Percentiles rank a stretch among this genome's conserved stretches.
Conservation (phyloP, 1,140 invertebrate species). For the Amyelois transitella region DNA sequence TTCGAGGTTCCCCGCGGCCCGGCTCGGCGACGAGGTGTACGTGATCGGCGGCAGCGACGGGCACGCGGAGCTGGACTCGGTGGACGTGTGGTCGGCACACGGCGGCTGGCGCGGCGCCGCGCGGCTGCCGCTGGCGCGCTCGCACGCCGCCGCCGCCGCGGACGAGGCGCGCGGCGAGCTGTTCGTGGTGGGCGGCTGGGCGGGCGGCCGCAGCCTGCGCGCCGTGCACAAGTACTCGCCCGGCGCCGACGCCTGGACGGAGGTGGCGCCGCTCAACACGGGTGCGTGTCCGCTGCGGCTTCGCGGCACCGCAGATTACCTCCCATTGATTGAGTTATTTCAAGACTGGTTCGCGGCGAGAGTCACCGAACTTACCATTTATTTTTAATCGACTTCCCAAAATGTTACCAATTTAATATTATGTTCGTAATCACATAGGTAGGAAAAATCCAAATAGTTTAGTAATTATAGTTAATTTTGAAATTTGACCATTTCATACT, state of each 20-base stretch:
- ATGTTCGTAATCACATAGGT: too few species aligned
- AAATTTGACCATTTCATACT: too few species aligned
- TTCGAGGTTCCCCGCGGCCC: slow-evolving; percentile 82
- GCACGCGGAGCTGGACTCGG: slow-evolving; percentile 76
- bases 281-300: too few species aligned
- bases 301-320: too few species aligned
- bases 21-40: slow-evolving; percentile 79
- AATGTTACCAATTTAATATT: too few species aligned
- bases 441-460: too few species aligned
- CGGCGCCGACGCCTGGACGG: slow-evolving; percentile 77
- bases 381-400: too few species aligned
- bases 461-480: too few species aligned
- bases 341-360: too few species aligned
- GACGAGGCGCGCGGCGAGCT: slow-evolving; percentile 57
- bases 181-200: slow-evolving; percentile 88
- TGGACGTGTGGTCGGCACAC: slow-evolving; percentile 75
- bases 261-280: slow-evolving; percentile 72
- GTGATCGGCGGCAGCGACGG: slow-evolving; percentile 89
- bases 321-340: too few species aligned
- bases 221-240: slow-evolving; percentile 83
- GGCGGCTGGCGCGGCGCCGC: slow-evolving; percentile 75
- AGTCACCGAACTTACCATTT: too few species aligned
- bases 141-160: slow-evolving; percentile 83
- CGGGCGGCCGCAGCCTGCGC: slow-evolving; percentile 77
- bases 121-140: slow-evolving; percentile 78